A percentile compares a stretch with the other conserved stretches of the same genome.
These are phyloP conservation scores for Lithobates pipiens DNA, from an alignment of 2,797 vertebrate genomes.

Conservation along the genomic window DNA sequence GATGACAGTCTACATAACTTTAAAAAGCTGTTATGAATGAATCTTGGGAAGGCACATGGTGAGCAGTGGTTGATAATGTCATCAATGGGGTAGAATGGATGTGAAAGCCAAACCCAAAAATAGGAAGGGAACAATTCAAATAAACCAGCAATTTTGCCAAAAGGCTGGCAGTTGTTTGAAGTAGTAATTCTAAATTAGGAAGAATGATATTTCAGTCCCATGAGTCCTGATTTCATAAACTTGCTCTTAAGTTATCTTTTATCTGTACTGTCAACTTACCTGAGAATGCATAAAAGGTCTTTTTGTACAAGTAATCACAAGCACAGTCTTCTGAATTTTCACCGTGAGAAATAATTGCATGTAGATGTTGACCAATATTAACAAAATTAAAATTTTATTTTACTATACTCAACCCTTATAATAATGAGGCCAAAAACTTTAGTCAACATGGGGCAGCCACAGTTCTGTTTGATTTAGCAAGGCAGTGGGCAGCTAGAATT, in stretches of 20 bases:
- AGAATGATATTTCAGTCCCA: not conserved
- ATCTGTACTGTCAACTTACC: not conserved
- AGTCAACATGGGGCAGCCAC: too few species aligned
- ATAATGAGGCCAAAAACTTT: not conserved
- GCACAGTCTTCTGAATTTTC: too few species aligned
- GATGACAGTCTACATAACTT: not conserved
- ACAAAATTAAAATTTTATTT: too few species aligned
- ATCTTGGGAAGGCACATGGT: conserved; percentile 41
- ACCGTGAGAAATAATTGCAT: too few species aligned
- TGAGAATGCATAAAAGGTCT: not conserved
- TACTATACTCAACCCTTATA: too few species aligned
- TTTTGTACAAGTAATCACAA: not conserved
- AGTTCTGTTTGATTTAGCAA: too few species aligned
- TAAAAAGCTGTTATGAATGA: conserved; percentile 64
- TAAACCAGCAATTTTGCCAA: not conserved
- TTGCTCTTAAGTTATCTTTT: not conserved
- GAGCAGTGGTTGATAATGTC: conserved; percentile 64
- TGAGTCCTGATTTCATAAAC: not conserved
- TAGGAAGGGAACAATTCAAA: not conserved
- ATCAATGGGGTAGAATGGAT: conserved; percentile 64
- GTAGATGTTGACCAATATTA: not conserved
- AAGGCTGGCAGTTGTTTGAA: too few species aligned
- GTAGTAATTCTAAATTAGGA: too few species aligned
- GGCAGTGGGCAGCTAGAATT: too few species aligned
- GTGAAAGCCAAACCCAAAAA: conserved; percentile 41